Evolutionary conservation across 2,888 invertebrate genomes (phyloP).

Genomic region (Blomia tropicalis): DNA sequence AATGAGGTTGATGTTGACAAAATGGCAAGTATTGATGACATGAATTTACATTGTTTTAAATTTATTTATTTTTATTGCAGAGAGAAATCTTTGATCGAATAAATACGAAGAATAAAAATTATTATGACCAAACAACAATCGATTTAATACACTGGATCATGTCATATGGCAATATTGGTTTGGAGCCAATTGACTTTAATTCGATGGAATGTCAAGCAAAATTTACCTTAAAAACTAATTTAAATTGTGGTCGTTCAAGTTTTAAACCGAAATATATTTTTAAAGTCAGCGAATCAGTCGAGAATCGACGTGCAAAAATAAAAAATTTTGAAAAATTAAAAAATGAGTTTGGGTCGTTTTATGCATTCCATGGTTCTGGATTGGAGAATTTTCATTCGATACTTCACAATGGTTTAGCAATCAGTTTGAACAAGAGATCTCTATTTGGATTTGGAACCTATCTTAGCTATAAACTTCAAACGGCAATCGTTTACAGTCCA

Average conservation of each 20-base stretch:
- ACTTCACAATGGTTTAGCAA: conserved; percentile 16
- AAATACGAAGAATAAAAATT: neutral
- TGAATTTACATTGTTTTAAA: neutral
- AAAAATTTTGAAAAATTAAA: neutral
- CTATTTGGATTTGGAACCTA: conserved; percentile 20
- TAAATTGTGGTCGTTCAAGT: neutral
- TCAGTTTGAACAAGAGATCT: conserved; percentile 16
- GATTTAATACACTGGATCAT: neutral
- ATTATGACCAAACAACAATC: neutral
- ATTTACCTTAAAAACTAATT: neutral
- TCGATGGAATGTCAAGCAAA: neutral
- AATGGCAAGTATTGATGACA: neutral
- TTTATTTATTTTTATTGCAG: neutral
- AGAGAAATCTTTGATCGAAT: neutral
- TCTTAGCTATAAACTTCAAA: conserved; percentile 10
- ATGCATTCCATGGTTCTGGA: conserved; percentile 19
- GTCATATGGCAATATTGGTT: neutral
- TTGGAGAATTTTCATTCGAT: conserved; percentile 23
- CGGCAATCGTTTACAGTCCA: conserved; percentile 17
- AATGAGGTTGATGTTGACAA: neutral
- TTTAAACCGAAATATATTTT: neutral
- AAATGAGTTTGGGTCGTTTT: conserved; percentile 12
- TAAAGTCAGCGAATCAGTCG: neutral
- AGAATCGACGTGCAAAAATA: neutral
- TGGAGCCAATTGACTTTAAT: neutral